phyloP scores from a whole-genome alignment of 1,140 invertebrate genomes.

The Orchestia grillus region DNA sequence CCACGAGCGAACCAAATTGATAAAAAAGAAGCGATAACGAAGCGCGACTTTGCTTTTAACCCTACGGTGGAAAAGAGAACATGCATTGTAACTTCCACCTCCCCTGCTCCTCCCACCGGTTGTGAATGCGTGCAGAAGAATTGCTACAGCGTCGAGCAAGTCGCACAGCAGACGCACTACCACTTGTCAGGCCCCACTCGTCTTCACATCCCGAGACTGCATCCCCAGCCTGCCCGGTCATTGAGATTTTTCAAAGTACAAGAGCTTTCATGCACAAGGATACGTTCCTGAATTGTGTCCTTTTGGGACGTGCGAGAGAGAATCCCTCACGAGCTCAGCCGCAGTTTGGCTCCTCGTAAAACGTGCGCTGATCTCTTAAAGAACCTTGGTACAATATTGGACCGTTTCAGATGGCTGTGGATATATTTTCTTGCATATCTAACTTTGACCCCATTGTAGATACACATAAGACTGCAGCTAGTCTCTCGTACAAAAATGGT shows the following conservation, averaged over 20 bases:
- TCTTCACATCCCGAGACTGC: neutral
- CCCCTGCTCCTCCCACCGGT: no score
- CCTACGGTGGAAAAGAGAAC: neutral
- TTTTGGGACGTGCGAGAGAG: neutral
- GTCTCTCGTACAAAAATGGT: no score
- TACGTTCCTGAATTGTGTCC: neutral
- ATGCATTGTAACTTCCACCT: neutral
- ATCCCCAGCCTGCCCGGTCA: neutral
- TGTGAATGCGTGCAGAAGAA: neutral
- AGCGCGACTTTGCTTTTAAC: neutral
- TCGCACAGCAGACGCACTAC: neutral
- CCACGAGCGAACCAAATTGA: neutral
- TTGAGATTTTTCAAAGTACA: neutral
- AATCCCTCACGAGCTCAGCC: neutral
- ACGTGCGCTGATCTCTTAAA: no score
- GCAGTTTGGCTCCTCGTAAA: no score
- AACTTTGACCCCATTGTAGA: no score
- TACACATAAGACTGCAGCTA: no score
- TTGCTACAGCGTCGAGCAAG: neutral
- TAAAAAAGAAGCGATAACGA: neutral
- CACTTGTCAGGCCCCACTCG: neutral
- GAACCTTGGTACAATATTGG: no score
- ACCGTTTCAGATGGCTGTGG: no score
- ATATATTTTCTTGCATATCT: no score
- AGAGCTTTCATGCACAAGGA: neutral